These are phyloP conservation scores for Pachydiplax longipennis DNA, from an alignment of 2,888 invertebrate genomes.

Conservation along the genomic window DNA sequence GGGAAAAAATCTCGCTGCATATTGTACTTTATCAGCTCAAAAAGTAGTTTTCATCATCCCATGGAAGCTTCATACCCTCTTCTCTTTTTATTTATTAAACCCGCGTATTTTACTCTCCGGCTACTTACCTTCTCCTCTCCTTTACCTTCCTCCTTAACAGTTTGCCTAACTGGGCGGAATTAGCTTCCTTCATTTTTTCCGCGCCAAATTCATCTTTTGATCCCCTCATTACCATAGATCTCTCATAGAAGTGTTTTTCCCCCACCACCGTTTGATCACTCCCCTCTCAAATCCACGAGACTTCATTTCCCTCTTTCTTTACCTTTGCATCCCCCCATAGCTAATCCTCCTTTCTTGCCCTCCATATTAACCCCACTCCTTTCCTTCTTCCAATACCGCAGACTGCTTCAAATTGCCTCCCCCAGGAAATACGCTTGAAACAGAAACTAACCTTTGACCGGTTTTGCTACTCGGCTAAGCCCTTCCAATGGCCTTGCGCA, in stretches of 20 bases:
- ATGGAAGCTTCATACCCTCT: background rate
- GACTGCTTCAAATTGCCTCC: constrained; percentile 11
- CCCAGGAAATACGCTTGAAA: constrained; percentile 40
- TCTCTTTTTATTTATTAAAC: background rate
- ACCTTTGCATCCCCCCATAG: constrained; percentile 49
- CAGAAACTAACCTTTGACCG: constrained; percentile 44
- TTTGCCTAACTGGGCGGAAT: constrained; percentile 27
- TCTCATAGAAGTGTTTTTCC: constrained; percentile 26
- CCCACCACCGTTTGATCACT: constrained; percentile 39
- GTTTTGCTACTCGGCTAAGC: constrained; percentile 39
- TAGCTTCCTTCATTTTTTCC: constrained; percentile 1
- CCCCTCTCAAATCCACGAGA: constrained; percentile 46
- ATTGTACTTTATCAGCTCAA: no score
- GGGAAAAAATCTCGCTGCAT: no score
- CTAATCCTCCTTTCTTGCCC: background rate
- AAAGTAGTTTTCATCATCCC: no score
- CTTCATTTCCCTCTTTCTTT: constrained; percentile 48
- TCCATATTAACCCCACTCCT: constrained; percentile 24
- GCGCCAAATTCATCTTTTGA: constrained; percentile 37
- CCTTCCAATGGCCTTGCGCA: constrained; percentile 39
- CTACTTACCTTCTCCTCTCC: background rate
- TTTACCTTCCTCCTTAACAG: background rate
- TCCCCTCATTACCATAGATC: constrained; percentile 44
- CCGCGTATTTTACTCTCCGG: background rate
- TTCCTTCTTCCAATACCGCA: background rate